phyloP scores from a whole-genome alignment of 30 jellyfish, hydroid and myxozoan genomes.

The Turritopsis rubra region DNA sequence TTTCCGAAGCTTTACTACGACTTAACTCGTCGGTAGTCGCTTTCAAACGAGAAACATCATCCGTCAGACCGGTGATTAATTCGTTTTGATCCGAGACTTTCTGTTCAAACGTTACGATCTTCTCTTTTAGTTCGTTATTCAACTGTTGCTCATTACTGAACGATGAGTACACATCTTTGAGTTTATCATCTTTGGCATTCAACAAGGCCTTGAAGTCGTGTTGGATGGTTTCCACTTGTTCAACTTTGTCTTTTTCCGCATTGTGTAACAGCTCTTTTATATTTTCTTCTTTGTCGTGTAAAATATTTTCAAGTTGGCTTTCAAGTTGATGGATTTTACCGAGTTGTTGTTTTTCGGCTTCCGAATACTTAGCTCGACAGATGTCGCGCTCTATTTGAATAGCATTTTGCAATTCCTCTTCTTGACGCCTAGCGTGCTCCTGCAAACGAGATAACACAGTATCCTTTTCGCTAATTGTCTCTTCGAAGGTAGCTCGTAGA shows the following conservation, averaged over 20 bases:
- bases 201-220: constrained; percentile 16
- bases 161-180: constrained; percentile 34
- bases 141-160: constrained; percentile 3
- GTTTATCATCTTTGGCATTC: constrained; percentile 26
- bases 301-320: constrained; percentile 21
- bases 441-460: constrained; percentile 14
- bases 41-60: constrained; percentile 16
- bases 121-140: constrained; percentile 6
- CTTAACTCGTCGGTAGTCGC: neutral
- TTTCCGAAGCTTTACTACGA: constrained; percentile 46
- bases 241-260: constrained; percentile 15
- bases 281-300: constrained; percentile 38
- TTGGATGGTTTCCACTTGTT: constrained; percentile 32
- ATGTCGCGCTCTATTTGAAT: neutral
- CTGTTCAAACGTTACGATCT: constrained; percentile 31
- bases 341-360: neutral
- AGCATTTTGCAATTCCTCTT: neutral
- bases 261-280: neutral
- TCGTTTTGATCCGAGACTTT: constrained; percentile 27
- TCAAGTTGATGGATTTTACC: constrained; percentile 41
- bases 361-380: constrained; percentile 14
- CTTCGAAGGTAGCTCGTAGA: constrained; percentile 46
- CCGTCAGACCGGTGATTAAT: constrained; percentile 4
- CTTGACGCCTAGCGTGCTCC: constrained; percentile 22
- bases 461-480: constrained; percentile 33